Evolutionary conservation across 2,888 invertebrate species (phyloP), one percentile per base, ranked within the genome.

Genomic region (Silvanus unidentatus): DNA sequence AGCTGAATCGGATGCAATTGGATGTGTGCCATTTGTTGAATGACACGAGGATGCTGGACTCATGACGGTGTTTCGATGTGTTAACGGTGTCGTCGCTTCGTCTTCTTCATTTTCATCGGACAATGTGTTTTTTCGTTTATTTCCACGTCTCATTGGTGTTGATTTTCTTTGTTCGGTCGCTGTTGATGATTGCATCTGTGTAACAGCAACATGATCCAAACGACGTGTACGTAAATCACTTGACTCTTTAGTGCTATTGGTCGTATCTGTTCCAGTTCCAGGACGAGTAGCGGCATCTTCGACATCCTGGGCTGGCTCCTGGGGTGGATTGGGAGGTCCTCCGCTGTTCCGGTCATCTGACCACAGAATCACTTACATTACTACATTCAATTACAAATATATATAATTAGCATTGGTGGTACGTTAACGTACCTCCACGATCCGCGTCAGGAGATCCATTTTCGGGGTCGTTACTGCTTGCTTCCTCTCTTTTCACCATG

Each of bases 371-470:
- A 62, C 57, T 64, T 66, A 65, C 45, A 37, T 41, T 37, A 60
- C 52, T 60, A 62, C 58, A 63, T 61, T 64, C 58, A 57, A 60
- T 55, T 63, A 62, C 57, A 55, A 53, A 53, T 47, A 58, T 64
- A 61, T 59, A 57, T 57, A 55, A 62, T 63, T 68, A 68, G 64
- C 62, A 70, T 59, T 64, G 65, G 65, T 64, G 68, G 67, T 69
- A 66, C 67, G 66, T 62, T 54, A 66, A 67, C 70, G 70, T 71
- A 80, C 80, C 81, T 75, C 80, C 79, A 67, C 77, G 83, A 69
- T 92, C 91, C 14, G 85, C 84, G 62, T 90, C 91, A 1, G 92
- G 91, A 5, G 92, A 91, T 42, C 90, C 90, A 59, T 90, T 89
- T 65, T 89, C 90, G 34, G 88, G 88, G 68, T 92, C 91, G 53